Evolutionary conservation across 2,113 vertebrate species (phyloP).

Genomic region (Rafetus swinhoei): DNA sequence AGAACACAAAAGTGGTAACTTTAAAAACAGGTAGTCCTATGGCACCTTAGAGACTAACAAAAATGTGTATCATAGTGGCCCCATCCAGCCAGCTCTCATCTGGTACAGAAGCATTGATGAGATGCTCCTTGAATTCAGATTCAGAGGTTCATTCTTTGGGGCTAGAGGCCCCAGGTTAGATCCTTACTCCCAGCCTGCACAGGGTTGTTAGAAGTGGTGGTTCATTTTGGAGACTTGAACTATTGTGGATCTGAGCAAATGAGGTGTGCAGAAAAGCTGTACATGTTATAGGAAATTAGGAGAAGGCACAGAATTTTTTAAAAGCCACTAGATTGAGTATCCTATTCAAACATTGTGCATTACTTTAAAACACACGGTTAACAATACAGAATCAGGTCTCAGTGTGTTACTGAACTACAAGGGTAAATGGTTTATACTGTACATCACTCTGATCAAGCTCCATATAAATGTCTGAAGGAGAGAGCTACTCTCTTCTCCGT

Average conservation of each 20-base stretch:
- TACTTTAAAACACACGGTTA: background rate
- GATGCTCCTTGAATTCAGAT: background rate
- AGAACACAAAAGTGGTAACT: background rate
- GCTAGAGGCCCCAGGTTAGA: background rate
- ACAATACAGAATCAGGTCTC: background rate
- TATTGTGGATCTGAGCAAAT: background rate
- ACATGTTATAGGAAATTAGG: background rate
- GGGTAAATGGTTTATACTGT: background rate
- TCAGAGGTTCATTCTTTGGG: background rate
- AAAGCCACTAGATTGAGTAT: background rate
- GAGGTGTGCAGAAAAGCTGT: background rate
- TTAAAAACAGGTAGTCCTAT: no score
- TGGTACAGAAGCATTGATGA: background rate
- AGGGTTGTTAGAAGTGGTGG: background rate
- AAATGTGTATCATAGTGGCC: background rate
- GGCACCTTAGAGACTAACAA: no score
- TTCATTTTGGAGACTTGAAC: background rate
- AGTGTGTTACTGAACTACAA: background rate
- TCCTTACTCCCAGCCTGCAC: background rate
- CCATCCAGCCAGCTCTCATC: background rate
- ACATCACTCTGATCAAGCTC: background rate
- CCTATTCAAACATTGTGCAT: background rate
- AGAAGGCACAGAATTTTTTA: background rate
- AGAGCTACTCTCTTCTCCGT: background rate
- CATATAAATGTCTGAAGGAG: background rate